phyloP scores from a whole-genome alignment of 1,140 invertebrate species.

The Latrodectus geometricus region DNA sequence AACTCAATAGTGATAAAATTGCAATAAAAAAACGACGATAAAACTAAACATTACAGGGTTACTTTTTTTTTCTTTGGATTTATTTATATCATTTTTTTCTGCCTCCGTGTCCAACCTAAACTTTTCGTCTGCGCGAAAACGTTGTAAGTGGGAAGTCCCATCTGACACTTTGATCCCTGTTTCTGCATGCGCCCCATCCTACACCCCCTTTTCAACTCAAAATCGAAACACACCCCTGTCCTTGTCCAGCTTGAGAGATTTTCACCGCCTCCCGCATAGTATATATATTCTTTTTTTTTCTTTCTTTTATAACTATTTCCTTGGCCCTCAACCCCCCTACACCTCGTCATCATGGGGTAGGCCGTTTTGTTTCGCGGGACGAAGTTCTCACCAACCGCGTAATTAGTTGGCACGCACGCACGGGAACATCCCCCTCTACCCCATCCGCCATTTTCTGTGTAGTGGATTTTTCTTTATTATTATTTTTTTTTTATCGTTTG shows the following conservation, averaged over 20 bases:
- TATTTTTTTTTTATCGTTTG: background rate
- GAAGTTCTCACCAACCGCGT: constrained; percentile 48
- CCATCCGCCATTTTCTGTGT: background rate
- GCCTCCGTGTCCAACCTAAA: background rate
- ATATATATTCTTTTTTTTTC: background rate
- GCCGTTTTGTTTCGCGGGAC: constrained; percentile 52
- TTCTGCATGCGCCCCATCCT: background rate
- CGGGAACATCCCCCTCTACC: background rate
- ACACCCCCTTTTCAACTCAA: background rate
- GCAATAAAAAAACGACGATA: background rate
- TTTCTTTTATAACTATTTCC: constrained; percentile 8
- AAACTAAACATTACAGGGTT: background rate
- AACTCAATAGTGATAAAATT: background rate
- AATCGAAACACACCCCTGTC: background rate
- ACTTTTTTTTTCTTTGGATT: background rate
- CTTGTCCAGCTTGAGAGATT: constrained; percentile 1
- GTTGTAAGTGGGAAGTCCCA: background rate
- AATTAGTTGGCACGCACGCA: constrained; percentile 55
- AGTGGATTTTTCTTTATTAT: background rate
- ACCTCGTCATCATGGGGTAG: background rate
- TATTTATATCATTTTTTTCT: background rate
- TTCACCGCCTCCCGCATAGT: constrained; percentile 30
- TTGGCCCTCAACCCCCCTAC: background rate
- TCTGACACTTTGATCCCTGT: background rate
- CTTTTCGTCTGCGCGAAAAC: background rate